Conservation (phyloP, 1,140 invertebrate species). For the Scaptomyza graminum region DNA sequence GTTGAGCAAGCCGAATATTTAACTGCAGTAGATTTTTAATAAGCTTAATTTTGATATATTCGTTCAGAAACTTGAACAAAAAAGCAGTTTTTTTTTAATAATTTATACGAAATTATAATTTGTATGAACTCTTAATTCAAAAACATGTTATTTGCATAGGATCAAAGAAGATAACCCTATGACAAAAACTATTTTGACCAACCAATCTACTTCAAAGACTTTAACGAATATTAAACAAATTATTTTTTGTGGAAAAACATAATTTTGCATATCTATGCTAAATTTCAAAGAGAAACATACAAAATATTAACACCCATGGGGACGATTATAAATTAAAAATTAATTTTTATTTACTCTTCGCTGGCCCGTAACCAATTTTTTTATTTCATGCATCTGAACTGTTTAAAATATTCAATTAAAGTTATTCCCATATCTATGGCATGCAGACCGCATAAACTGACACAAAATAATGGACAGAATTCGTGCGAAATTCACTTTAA, state of each 20-base stretch:
- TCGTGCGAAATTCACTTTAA: conserved; percentile 47
- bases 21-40: conserved; percentile 4
- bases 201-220: too few species aligned
- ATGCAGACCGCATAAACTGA: not conserved
- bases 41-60: not conserved
- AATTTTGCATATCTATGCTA: too few species aligned
- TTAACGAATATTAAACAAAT: too few species aligned
- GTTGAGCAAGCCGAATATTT: conserved; percentile 10
- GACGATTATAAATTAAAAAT: not conserved
- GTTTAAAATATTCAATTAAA: not conserved
- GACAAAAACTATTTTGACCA: too few species aligned
- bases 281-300: too few species aligned
- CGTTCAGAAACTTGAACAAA: too few species aligned
- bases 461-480: conserved; percentile 20
- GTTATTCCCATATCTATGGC: conserved; percentile 6
- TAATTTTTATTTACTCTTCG: not conserved
- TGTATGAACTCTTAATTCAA: too few species aligned
- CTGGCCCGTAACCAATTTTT: not conserved
- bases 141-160: too few species aligned
- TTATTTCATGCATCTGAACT: not conserved
- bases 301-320: not conserved
- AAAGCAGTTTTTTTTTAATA: too few species aligned
- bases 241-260: too few species aligned
- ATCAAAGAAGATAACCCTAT: too few species aligned
- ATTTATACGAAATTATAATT: too few species aligned